These are phyloP conservation scores for Psilanteris sp. DNA, from an alignment of 1,140 invertebrate species.

Conservation along the genomic window DNA sequence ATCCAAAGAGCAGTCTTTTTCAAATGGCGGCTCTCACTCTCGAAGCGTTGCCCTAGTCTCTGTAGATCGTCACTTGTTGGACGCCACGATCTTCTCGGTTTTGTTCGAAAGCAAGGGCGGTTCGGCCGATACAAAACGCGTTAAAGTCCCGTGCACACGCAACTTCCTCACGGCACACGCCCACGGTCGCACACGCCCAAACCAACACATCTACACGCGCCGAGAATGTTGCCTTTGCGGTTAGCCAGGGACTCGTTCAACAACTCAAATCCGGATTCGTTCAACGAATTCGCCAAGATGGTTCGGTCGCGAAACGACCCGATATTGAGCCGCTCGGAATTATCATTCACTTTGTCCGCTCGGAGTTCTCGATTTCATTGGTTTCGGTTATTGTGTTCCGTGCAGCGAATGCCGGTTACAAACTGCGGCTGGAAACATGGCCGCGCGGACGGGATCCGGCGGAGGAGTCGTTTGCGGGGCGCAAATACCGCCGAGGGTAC, in stretches of 20 bases:
- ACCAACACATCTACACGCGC: slow-evolving; percentile 34
- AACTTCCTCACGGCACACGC: slow-evolving; percentile 65
- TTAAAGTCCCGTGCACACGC: slow-evolving; percentile 51
- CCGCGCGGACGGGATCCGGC: too few relatives aligned
- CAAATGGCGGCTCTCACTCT: slow-evolving; percentile 59
- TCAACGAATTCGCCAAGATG: slow-evolving; percentile 61
- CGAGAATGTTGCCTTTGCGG: slow-evolving; percentile 57
- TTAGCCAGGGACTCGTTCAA: slow-evolving; percentile 62
- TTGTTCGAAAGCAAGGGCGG: slow-evolving; percentile 66
- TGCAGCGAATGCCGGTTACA: too few relatives aligned
- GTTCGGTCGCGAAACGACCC: slow-evolving; percentile 20
- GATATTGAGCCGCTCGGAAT: slow-evolving; percentile 25
- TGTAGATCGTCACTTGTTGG: slow-evolving; percentile 68
- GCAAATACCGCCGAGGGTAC: too few relatives aligned
- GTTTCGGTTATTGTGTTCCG: too few relatives aligned
- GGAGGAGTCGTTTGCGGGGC: too few relatives aligned
- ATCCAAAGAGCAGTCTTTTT: slow-evolving; percentile 57
- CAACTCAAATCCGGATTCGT: slow-evolving; percentile 66
- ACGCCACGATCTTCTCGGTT: slow-evolving; percentile 66
- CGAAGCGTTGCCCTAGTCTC: slow-evolving; percentile 63
- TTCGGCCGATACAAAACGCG: slow-evolving; percentile 34
- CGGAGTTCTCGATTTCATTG: too few relatives aligned
- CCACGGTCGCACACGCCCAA: slow-evolving; percentile 61
- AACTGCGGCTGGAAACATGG: too few relatives aligned
- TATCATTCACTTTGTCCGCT: slow-evolving; percentile 43